Base-by-base conservation (phyloP, 2,888 invertebrate genomes). In the Sarcophaga subvicina region DNA sequence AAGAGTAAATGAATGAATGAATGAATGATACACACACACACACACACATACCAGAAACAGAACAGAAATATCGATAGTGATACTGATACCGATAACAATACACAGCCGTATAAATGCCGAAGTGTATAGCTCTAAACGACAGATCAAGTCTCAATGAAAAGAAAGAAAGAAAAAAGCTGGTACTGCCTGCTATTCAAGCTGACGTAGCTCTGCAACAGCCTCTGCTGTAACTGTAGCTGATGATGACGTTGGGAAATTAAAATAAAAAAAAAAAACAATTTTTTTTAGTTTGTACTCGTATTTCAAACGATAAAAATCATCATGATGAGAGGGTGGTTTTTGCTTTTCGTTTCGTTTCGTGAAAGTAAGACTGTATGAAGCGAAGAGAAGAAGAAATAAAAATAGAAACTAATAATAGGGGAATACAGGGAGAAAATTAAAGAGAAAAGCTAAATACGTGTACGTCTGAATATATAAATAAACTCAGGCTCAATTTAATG, bases 401-500 rank as follows among this genome's bases (percentile, higher is more conserved):
- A 37, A 37, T 37, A 37, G 8, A 37, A 37, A 37, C 37, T 37
- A 37, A 37, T 37, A 37, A 8, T 10, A 37, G 37, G 37, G 10
- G 37, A 37, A 37, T 2, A 37, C 10, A 10, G 8, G 37, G 8
- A 37, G 37, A 8, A 37, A 37, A 37, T 37, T 2, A 37, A 37
- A 37, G 10, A 37, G 8, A 37, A 37, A 37, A 37, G 37, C 37
- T 8, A 37, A 37, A 37, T 37, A 37, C 6, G 6, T 37, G 37
- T 10, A 37, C 37, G 37, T 2, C 37, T 37, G 37, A 2, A 37
- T 37, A 10, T 37, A 37, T 8, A 37, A 37, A 73, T 69, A 78
- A 73, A 78, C 69, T 80, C 69, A 59, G 37, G 63, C 78, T 79
- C 70, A 85, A 62, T 85, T 85, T 82, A 73, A 79, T 75, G 81